Evolutionary conservation across 2,113 vertebrate genomes (phyloP).

Genomic region (Scytalopus superciliaris): DNA sequence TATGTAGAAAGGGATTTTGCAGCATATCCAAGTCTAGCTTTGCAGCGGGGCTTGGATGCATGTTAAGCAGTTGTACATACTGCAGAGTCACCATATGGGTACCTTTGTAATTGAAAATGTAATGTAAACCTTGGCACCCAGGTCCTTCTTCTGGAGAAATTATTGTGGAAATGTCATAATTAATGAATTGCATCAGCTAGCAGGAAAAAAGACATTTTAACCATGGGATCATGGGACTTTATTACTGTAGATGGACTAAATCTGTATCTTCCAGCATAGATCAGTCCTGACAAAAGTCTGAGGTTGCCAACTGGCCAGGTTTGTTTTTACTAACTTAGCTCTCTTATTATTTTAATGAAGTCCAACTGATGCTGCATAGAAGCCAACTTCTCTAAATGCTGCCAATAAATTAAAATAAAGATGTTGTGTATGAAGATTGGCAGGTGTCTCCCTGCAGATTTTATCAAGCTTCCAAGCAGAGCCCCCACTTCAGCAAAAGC

Average conservation of each 20-base stretch:
- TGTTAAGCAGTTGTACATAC: neutral
- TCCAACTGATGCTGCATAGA: conserved; percentile 48
- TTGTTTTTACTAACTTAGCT: conserved; percentile 51
- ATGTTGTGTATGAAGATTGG: conserved; percentile 33
- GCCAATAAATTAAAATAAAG: conserved; percentile 59
- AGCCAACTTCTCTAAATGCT: conserved; percentile 24
- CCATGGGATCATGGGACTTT: conserved; percentile 47
- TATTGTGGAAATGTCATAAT: conserved; percentile 53
- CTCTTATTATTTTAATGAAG: conserved; percentile 63
- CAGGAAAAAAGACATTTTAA: conserved; percentile 48
- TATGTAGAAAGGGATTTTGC: neutral
- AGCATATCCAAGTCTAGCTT: neutral
- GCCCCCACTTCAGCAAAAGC: neutral
- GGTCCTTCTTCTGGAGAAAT: conserved; percentile 18
- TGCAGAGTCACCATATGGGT: conserved; percentile 62
- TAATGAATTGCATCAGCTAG: conserved; percentile 57
- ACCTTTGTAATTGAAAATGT: conserved; percentile 56
- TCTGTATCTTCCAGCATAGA: conserved; percentile 43
- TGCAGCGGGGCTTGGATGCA: neutral
- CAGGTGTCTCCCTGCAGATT: conserved; percentile 30
- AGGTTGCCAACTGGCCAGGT: conserved; percentile 57
- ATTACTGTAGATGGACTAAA: conserved; percentile 59
- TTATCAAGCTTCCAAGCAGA: conserved; percentile 2
- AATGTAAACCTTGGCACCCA: conserved; percentile 60
- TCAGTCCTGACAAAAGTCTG: conserved; percentile 55